These are phyloP conservation scores for Pseudonaja textilis DNA, from an alignment of 2,113 vertebrate genomes.

Conservation along the genomic window DNA sequence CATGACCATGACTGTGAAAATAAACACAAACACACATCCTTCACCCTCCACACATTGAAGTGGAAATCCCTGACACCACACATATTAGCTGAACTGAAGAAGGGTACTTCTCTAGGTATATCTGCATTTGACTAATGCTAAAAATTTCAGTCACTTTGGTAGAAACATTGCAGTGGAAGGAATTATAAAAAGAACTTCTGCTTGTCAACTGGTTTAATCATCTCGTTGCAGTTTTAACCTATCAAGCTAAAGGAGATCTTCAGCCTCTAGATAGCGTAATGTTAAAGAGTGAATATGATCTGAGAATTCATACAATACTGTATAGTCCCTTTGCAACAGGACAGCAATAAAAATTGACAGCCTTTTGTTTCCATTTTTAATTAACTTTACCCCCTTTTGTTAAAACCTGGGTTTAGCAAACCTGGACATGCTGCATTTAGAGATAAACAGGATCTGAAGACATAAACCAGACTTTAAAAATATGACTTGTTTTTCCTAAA, in stretches of 20 bases:
- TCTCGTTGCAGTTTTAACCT: neutral
- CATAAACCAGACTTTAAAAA: neutral
- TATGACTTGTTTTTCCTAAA: neutral
- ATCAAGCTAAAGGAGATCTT: neutral
- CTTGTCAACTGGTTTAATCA: neutral
- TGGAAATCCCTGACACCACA: no score
- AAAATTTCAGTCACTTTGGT: neutral
- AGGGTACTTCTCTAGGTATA: neutral
- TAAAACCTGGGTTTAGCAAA: neutral
- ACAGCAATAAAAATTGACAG: neutral
- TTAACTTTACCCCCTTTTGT: neutral
- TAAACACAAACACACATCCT: no score
- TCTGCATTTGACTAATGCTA: neutral
- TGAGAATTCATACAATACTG: neutral
- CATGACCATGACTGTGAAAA: no score
- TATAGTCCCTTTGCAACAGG: neutral
- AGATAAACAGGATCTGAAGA: neutral
- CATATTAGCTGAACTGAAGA: neutral
- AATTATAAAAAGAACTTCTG: neutral
- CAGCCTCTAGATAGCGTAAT: fast-evolving
- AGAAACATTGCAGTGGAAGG: neutral
- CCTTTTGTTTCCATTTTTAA: neutral
- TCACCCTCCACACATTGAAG: no score
- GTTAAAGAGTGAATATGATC: neutral
- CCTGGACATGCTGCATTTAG: neutral